Evolutionary conservation across 2,797 vertebrate species (phyloP).

Genomic region (Arrhamphus sclerolepis): DNA sequence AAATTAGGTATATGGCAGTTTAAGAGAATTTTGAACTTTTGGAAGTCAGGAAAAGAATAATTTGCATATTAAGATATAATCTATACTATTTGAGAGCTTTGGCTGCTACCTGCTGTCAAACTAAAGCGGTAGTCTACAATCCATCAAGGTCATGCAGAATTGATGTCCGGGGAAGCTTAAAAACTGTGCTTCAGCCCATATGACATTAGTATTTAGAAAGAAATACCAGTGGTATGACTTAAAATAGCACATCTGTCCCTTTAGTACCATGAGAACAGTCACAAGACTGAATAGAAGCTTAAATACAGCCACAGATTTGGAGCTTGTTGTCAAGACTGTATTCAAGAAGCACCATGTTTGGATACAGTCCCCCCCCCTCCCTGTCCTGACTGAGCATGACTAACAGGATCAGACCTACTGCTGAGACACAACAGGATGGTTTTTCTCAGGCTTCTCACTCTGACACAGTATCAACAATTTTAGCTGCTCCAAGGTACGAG

Average conservation of each 20-base stretch:
- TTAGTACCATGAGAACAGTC: conserved; percentile 16
- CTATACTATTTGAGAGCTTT: too few species aligned
- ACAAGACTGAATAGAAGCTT: conserved; percentile 14
- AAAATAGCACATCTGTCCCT: not conserved
- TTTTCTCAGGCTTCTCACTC: conserved; percentile 40
- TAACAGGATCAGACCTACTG: conserved; percentile 64
- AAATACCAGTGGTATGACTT: not conserved
- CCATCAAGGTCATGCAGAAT: too few species aligned
- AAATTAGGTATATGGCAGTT: too few species aligned
- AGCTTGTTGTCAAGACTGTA: conserved; percentile 8
- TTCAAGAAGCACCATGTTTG: conserved; percentile 17
- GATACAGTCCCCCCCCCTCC: conserved; percentile 21
- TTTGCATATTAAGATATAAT: too few species aligned
- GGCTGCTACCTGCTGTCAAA: too few species aligned
- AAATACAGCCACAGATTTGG: conserved; percentile 7
- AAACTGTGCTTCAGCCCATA: too few species aligned
- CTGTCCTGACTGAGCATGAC: conserved; percentile 57
- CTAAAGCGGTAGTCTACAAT: too few species aligned
- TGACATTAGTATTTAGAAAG: not conserved
- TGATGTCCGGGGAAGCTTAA: too few species aligned
- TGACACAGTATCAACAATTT: conserved; percentile 48
- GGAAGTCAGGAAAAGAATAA: too few species aligned
- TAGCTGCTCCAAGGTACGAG: conserved; percentile 33
- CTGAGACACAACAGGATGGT: conserved; percentile 54
- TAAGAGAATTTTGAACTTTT: too few species aligned